A percentile compares a stretch with the other conserved stretches of the same genome.
Conservation (phyloP, 2,888 invertebrate species). For the Pandemis cinnamomeana region DNA sequence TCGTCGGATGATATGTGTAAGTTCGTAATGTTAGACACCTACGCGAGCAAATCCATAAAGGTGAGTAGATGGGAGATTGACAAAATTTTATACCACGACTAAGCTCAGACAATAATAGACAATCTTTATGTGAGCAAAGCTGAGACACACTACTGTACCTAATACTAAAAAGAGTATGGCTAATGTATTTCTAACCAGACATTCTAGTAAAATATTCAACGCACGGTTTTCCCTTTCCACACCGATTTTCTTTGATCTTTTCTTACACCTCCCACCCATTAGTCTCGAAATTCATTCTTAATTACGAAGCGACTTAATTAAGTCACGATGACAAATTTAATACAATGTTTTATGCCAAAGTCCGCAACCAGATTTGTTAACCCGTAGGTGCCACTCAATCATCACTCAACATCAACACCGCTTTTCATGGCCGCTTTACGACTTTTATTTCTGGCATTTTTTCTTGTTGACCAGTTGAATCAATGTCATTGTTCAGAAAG, state of each 20-base stretch:
- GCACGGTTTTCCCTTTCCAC: slow-evolving; percentile 8
- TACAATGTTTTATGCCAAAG: slow-evolving; percentile 28
- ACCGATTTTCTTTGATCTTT: slow-evolving; percentile 29
- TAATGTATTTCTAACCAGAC: neutral
- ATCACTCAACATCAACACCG: slow-evolving; percentile 17
- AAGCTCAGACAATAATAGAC: too few relatives aligned
- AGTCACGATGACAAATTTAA: slow-evolving; percentile 38
- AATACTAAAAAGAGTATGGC: neutral
- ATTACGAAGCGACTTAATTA: slow-evolving; percentile 29
- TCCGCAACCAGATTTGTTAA: slow-evolving; percentile 28
- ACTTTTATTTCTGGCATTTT: slow-evolving; percentile 36
- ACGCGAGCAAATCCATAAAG: too few relatives aligned
- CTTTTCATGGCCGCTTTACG: slow-evolving; percentile 9
- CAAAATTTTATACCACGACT: too few relatives aligned
- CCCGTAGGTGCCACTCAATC: slow-evolving; percentile 18
- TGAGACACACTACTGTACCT: neutral
- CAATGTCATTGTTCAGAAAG: slow-evolving; percentile 65
- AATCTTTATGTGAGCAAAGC: too few relatives aligned
- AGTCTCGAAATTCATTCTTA: slow-evolving; percentile 23
- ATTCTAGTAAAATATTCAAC: neutral
- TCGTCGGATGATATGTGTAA: too few relatives aligned
- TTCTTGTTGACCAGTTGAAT: slow-evolving; percentile 52
- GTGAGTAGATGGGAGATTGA: too few relatives aligned
- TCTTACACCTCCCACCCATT: slow-evolving; percentile 10
- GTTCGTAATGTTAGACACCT: too few relatives aligned